A percentile compares a stretch with the other conserved stretches of the same genome.
These are phyloP conservation scores for Malurus splendens DNA, from an alignment of 2,797 vertebrate genomes.

Conservation along the genomic window DNA sequence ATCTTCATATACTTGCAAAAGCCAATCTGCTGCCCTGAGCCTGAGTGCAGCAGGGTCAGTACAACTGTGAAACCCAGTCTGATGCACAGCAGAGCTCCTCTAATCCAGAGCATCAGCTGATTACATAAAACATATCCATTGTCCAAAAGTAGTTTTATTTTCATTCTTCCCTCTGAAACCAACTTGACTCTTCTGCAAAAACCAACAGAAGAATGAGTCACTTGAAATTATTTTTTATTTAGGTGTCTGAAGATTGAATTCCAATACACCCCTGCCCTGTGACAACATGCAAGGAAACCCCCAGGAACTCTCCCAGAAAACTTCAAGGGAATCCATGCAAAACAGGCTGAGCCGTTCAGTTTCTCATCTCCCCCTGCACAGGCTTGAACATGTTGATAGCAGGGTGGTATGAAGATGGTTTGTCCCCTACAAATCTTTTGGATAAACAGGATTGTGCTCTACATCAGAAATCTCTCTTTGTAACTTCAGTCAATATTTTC, in stretches of 20 bases:
- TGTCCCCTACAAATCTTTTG: neutral
- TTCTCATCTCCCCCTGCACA: neutral
- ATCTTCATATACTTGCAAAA: neutral
- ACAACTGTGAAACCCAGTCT: neutral
- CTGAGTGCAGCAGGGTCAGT: neutral
- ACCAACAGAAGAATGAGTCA: neutral
- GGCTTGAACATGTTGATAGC: neutral
- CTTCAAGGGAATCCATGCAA: neutral
- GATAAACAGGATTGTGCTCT: neutral
- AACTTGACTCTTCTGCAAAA: neutral
- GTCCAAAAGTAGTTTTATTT: neutral
- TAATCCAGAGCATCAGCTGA: neutral
- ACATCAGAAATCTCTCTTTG: neutral
- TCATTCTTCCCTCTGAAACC: neutral
- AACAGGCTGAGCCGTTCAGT: neutral
- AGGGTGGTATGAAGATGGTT: neutral
- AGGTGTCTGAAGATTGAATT: neutral
- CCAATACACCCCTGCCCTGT: neutral
- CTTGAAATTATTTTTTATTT: neutral
- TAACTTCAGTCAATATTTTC: neutral
- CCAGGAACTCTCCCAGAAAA: neutral
- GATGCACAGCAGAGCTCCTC: neutral
- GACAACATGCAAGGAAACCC: neutral
- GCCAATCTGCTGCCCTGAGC: neutral
- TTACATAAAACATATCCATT: neutral